phyloP scores from a whole-genome alignment of 2,113 vertebrate species.

The Acinonyx jubatus region DNA sequence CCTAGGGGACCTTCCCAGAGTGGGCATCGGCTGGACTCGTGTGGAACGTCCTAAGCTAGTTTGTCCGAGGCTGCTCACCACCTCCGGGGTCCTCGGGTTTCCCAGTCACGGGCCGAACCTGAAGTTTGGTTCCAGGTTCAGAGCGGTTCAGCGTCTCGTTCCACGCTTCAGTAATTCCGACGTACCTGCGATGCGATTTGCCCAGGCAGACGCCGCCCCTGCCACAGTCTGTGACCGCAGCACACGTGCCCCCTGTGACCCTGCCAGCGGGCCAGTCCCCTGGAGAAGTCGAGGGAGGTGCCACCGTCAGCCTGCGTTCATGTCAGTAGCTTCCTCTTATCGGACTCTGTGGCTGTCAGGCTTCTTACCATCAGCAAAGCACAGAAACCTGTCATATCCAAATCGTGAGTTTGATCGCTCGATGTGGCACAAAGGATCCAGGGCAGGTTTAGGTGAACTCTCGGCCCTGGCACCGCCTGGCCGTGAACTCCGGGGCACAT shows the following conservation, averaged over 20 bases:
- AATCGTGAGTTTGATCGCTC: background rate
- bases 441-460: background rate
- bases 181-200: background rate
- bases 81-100: rapidly evolving
- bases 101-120: no score
- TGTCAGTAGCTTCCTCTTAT: background rate
- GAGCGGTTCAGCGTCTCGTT: rapidly evolving
- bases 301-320: rapidly evolving
- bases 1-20: background rate
- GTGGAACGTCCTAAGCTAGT: rapidly evolving
- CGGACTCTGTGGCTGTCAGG: background rate
- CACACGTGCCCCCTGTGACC: rapidly evolving
- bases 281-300: rapidly evolving
- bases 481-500: rapidly evolving
- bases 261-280: background rate
- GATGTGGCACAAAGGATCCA: rapidly evolving
- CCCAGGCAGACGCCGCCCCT: rapidly evolving
- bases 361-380: background rate
- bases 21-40: rapidly evolving
- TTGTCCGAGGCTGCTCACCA: rapidly evolving
- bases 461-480: rapidly evolving
- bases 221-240: no score
- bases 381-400: rapidly evolving
- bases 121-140: background rate
- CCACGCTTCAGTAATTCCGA: background rate